Conservation (phyloP, 2,797 vertebrate species). For the Ceyx erithaca region DNA sequence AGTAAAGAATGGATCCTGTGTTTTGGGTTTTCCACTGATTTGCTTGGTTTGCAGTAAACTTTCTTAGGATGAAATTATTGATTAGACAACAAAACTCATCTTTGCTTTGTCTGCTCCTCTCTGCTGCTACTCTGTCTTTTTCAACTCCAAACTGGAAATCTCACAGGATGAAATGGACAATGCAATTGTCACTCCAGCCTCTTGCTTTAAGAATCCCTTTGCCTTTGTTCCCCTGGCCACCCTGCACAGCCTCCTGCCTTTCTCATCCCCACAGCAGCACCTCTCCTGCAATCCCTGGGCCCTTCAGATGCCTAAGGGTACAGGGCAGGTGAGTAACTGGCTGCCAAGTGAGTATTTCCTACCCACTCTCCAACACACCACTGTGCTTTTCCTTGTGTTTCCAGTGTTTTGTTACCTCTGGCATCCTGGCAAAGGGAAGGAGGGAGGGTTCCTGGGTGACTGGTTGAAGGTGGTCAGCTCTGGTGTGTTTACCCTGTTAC, state of each 20-base stretch:
- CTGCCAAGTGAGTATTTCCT: neutral
- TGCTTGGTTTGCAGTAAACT: neutral
- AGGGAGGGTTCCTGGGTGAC: neutral
- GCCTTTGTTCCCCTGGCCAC: neutral
- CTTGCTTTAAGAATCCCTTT: neutral
- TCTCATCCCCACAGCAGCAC: too few relatives aligned
- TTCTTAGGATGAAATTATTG: neutral
- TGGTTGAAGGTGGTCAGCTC: neutral
- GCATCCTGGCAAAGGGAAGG: accelerated
- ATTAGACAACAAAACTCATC: neutral
- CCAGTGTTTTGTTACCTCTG: neutral
- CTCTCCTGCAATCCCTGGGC: neutral
- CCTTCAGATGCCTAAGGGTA: neutral
- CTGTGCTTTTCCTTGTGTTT: accelerated
- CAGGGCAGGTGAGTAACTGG: neutral
- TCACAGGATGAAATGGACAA: neutral
- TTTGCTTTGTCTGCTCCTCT: neutral
- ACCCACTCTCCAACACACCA: neutral
- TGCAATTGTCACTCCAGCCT: neutral
- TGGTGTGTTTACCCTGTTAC: neutral
- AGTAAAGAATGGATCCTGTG: slow-evolving; percentile 6
- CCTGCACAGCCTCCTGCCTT: too few relatives aligned
- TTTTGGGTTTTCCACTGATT: neutral
- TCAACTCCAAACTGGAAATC: neutral
- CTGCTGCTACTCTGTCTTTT: neutral